These are phyloP conservation scores for Oplegnathus fasciatus DNA, from an alignment of 2,113 vertebrate genomes.

Conservation along the genomic window DNA sequence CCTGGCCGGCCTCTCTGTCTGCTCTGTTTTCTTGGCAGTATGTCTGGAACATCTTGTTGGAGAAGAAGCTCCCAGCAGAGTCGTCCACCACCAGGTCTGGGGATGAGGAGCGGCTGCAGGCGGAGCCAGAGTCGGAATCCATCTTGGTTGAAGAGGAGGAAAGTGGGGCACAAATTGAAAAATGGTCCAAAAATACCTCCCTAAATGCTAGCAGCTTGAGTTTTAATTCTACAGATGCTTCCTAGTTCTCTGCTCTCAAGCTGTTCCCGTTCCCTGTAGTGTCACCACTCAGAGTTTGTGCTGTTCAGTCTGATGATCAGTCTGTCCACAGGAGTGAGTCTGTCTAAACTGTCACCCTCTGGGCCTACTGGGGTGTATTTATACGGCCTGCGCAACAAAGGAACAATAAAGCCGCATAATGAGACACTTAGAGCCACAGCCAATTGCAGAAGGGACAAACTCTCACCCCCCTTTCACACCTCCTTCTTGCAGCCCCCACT, in stretches of 20 bases:
- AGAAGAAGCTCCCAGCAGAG: constrained; percentile 77
- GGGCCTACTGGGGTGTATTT: constrained; percentile 81
- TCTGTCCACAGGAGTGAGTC: constrained; percentile 55
- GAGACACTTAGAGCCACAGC: constrained; percentile 83
- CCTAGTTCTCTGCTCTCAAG: constrained; percentile 1
- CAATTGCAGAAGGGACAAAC: constrained; percentile 86
- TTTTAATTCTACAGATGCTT: constrained; percentile 28
- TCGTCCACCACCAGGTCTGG: constrained; percentile 85
- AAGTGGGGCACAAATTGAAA: neutral
- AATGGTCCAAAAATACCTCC: neutral
- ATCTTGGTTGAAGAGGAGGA: constrained; percentile 62
- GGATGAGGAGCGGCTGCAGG: constrained; percentile 86
- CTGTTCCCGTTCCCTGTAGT: constrained; percentile 17
- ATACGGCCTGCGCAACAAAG: constrained; percentile 85
- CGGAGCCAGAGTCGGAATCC: constrained; percentile 86
- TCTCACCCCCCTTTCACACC: constrained; percentile 72
- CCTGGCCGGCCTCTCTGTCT: constrained; percentile 22
- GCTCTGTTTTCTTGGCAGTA: constrained; percentile 72
- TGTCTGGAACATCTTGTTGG: constrained; percentile 84
- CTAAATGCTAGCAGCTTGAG: neutral
- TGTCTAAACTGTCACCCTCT: constrained; percentile 71
- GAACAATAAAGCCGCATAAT: constrained; percentile 88
- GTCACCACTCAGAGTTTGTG: constrained; percentile 33
- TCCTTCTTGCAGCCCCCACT: constrained; percentile 68
- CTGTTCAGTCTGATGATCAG: constrained; percentile 34